These are phyloP conservation scores for Alosa alosa DNA, from an alignment of 2,113 vertebrate species.

Conservation along the genomic window DNA sequence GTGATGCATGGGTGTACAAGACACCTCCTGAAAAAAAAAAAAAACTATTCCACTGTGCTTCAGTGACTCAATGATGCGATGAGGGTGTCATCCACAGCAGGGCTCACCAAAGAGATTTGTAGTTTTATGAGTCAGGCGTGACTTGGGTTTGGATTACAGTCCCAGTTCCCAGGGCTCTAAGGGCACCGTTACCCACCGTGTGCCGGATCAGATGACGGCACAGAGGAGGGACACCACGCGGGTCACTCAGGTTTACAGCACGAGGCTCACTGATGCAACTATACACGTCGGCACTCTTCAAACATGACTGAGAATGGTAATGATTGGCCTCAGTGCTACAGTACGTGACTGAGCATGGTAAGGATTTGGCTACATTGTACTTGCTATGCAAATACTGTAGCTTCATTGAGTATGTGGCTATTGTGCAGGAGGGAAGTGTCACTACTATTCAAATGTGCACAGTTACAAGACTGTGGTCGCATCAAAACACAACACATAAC, in stretches of 20 bases:
- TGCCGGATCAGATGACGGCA: not conserved
- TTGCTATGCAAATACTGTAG: too few species aligned
- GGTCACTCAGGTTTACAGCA: not conserved
- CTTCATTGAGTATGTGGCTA: too few species aligned
- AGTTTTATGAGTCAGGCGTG: constrained; percentile 1
- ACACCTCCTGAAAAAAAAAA: not conserved
- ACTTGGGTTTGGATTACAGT: not conserved
- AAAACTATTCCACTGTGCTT: not conserved
- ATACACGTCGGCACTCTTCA: too few species aligned
- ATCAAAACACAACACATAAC: too few species aligned
- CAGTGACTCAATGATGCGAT: not conserved
- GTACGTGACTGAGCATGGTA: too few species aligned
- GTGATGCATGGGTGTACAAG: too few species aligned
- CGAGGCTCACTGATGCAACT: not conserved
- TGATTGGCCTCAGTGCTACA: too few species aligned
- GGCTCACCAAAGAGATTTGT: not conserved
- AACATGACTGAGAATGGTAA: too few species aligned
- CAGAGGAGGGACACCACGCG: not conserved
- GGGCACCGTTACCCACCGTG: not conserved
- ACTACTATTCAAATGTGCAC: too few species aligned
- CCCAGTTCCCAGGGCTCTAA: not conserved
- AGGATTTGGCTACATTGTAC: too few species aligned
- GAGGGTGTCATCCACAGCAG: not conserved
- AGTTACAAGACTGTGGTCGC: too few species aligned
- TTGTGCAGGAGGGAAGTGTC: too few species aligned